Evolutionary conservation across 2,888 invertebrate species (phyloP).

Genomic region (Xestia c-nigrum): DNA sequence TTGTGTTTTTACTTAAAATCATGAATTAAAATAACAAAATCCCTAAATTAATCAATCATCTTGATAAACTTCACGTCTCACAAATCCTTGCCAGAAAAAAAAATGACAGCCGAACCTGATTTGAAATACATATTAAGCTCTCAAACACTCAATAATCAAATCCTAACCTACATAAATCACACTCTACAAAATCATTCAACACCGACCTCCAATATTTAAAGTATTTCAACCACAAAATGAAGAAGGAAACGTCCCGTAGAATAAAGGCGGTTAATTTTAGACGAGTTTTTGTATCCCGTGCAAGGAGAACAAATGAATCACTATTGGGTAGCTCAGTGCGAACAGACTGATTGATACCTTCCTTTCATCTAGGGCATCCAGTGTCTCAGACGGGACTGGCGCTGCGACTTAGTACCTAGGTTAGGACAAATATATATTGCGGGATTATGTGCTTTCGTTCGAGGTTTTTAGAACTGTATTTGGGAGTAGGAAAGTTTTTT

Average conservation of each 20-base stretch:
- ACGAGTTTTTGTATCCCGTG: constrained; percentile 46
- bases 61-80: background rate
- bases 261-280: constrained; percentile 53
- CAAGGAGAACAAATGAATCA: constrained; percentile 60
- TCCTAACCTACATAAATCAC: background rate
- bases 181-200: background rate
- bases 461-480: constrained; percentile 31
- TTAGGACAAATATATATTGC: constrained; percentile 48
- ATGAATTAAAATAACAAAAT: background rate
- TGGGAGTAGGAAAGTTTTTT: constrained; percentile 7
- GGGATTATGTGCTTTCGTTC: constrained; percentile 47
- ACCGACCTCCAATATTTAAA: constrained; percentile 1
- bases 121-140: background rate
- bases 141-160: background rate
- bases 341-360: constrained; percentile 65
- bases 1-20: background rate
- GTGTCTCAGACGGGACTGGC: constrained; percentile 50
- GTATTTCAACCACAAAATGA: constrained; percentile 25
- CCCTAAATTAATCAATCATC: background rate
- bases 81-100: background rate
- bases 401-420: constrained; percentile 35
- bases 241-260: constrained; percentile 28
- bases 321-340: constrained; percentile 52
- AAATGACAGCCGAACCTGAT: background rate
- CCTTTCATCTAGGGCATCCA: constrained; percentile 55